A percentile compares a stretch with the other conserved stretches of the same genome.
Evolutionary conservation across 2,113 vertebrate genomes (phyloP).

Genomic region (Carollia perspicillata): DNA sequence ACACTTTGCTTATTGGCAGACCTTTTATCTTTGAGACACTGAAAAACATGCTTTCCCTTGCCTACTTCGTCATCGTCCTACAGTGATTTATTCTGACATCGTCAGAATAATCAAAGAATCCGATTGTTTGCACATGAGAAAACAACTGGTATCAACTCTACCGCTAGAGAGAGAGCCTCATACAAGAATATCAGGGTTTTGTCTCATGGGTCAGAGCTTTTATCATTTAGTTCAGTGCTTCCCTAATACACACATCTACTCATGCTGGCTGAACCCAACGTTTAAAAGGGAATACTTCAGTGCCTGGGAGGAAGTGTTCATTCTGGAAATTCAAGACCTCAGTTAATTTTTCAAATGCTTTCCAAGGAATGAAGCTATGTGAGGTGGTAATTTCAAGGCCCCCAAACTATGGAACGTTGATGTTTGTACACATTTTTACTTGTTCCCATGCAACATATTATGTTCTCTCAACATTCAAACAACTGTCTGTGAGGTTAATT

Average conservation of each 20-base stretch:
- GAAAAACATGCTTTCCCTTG: neutral
- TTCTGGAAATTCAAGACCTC: constrained; percentile 44
- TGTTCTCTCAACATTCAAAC: constrained; percentile 45
- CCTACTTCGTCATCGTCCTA: neutral
- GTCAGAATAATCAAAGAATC: constrained; percentile 68
- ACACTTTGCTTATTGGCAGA: neutral
- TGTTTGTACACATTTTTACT: constrained; percentile 62
- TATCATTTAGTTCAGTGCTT: constrained; percentile 58
- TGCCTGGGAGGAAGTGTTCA: constrained; percentile 39
- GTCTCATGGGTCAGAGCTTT: constrained; percentile 45
- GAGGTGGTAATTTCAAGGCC: constrained; percentile 47
- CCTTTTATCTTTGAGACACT: neutral
- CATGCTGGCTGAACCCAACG: constrained; percentile 47
- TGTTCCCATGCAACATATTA: constrained; percentile 26
- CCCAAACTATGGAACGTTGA: constrained; percentile 18
- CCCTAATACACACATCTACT: neutral
- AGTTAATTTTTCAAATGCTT: neutral
- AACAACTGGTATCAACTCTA: constrained; percentile 66
- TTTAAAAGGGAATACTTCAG: constrained; percentile 43
- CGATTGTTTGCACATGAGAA: constrained; percentile 48
- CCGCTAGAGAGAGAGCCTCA: constrained; percentile 62
- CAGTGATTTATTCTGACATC: constrained; percentile 69
- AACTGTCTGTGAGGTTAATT: constrained; percentile 55
- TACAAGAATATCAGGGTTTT: constrained; percentile 38
- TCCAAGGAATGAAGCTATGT: constrained; percentile 17